Evolutionary conservation across 2,888 invertebrate species (phyloP).

Genomic region (Phanerotoma sp.): DNA sequence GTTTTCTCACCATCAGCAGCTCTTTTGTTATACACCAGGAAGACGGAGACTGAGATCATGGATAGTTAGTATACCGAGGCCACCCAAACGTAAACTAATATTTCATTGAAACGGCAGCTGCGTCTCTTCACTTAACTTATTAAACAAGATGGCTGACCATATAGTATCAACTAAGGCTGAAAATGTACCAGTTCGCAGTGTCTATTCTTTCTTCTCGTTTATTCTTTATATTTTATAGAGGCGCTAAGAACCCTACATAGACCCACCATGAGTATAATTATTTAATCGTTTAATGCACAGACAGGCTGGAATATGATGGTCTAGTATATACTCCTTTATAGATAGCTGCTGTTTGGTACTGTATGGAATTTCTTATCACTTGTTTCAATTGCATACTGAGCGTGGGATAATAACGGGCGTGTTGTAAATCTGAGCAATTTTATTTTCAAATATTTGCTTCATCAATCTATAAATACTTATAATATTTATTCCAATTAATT

Average conservation of each 20-base stretch:
- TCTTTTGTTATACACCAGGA: slow-evolving; percentile 8
- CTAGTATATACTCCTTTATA: slow-evolving; percentile 5
- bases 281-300: slow-evolving; percentile 41
- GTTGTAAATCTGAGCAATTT: too few species aligned
- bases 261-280: slow-evolving; percentile 36
- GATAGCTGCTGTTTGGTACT: neutral
- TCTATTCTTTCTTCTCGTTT: slow-evolving; percentile 8
- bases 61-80: slow-evolving; percentile 28
- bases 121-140: slow-evolving; percentile 56
- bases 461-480: too few species aligned
- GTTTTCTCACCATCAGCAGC: slow-evolving; percentile 18
- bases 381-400: too few species aligned
- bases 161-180: slow-evolving; percentile 23
- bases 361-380: too few species aligned
- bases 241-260: slow-evolving; percentile 1
- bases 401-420: too few species aligned
- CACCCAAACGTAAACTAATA: slow-evolving; percentile 52
- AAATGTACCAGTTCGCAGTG: slow-evolving; percentile 19
- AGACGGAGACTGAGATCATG: slow-evolving; percentile 22
- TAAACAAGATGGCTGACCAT: slow-evolving; percentile 51
- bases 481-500: too few species aligned
- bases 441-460: too few species aligned
- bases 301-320: too few species aligned
- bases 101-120: slow-evolving; percentile 57
- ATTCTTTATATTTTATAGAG: neutral